A percentile compares a stretch with the other conserved stretches of the same genome.
These are phyloP conservation scores for Heliangelus exortis DNA, from an alignment of 2,797 vertebrate genomes.

Conservation along the genomic window DNA sequence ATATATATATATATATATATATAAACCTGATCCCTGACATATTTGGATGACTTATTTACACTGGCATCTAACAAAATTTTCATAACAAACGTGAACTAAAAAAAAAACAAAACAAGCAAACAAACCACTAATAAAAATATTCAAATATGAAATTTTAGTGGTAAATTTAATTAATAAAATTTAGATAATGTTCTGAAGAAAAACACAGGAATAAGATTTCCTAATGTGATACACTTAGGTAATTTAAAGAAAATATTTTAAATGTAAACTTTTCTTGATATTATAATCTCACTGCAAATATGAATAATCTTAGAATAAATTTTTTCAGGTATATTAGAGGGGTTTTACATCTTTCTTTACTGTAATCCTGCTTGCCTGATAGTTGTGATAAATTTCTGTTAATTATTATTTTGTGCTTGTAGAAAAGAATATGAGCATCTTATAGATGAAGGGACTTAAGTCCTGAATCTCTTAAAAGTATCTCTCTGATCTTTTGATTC, in stretches of 20 bases:
- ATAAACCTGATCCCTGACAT: too few species aligned
- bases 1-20: too few species aligned
- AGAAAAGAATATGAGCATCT: not conserved
- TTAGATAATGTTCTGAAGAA: not conserved
- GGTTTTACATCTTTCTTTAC: not conserved
- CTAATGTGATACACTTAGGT: not conserved
- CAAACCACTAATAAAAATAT: too few species aligned
- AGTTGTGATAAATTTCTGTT: not conserved
- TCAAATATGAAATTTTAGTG: too few species aligned
- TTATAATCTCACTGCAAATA: not conserved
- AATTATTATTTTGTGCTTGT: not conserved
- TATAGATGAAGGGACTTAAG: not conserved
- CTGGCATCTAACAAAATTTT: too few species aligned
- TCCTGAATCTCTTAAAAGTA: not conserved
- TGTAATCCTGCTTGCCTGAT: not conserved
- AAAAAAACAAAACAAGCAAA: too few species aligned
- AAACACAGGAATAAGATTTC: not conserved
- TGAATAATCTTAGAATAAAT: not conserved
- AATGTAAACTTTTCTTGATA: fast-evolving
- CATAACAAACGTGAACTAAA: too few species aligned
- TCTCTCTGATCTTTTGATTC: not conserved
- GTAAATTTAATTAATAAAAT: not conserved
- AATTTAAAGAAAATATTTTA: not conserved
- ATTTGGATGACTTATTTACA: too few species aligned
- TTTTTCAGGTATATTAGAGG: not conserved